phyloP scores from a whole-genome alignment of 2,888 invertebrate genomes.

The Catonia carolina region DNA sequence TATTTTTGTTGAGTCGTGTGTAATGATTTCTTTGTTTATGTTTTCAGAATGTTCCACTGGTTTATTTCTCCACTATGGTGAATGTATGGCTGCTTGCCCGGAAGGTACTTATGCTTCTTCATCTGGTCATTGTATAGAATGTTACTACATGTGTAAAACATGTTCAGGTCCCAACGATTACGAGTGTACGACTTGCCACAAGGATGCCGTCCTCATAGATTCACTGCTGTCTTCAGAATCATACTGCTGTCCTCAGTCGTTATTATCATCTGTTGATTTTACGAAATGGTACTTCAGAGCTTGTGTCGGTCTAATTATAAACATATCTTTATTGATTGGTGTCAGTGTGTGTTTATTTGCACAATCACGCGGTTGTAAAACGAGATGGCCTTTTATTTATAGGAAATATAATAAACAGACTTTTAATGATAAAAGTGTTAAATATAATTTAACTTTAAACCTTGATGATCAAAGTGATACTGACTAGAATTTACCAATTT shows the following conservation, averaged over 20 bases:
- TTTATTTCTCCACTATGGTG: constrained; percentile 16
- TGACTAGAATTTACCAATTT: no score
- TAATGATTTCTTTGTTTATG: no score
- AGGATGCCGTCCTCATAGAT: constrained; percentile 47
- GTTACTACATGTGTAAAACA: constrained; percentile 67
- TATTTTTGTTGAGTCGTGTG: no score
- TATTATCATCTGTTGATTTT: constrained; percentile 45
- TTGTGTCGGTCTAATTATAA: constrained; percentile 42
- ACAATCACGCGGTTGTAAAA: no score
- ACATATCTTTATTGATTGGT: no score
- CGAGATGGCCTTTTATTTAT: no score
- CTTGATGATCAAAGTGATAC: no score
- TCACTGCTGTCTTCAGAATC: constrained; percentile 26
- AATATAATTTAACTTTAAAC: no score
- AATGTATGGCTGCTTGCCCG: constrained; percentile 26
- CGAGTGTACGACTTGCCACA: constrained; percentile 61
- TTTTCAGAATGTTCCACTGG: constrained; percentile 12
- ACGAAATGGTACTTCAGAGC: constrained; percentile 47
- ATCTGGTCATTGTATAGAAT: constrained; percentile 49
- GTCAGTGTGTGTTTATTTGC: no score
- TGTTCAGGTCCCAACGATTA: constrained; percentile 63
- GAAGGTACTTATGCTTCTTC: constrained; percentile 27
- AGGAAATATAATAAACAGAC: no score
- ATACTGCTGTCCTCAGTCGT: constrained; percentile 48
- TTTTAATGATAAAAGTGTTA: no score